Percentiles rank a stretch among this genome's conserved stretches.
phyloP scores from a whole-genome alignment of 1,140 invertebrate species.

The Heliconius melpomene region DNA sequence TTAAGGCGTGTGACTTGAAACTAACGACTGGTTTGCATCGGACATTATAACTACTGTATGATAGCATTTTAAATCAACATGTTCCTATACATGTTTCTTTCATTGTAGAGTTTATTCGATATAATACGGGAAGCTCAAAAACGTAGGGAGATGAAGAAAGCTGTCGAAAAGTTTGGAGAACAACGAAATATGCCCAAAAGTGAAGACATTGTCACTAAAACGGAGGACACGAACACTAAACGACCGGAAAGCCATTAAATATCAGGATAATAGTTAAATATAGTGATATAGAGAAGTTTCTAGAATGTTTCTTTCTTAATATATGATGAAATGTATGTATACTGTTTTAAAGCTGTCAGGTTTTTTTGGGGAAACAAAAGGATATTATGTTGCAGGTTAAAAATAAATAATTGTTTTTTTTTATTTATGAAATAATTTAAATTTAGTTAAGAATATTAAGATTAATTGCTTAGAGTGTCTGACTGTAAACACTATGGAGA shows the following conservation, averaged over 20 bases:
- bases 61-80: too few species aligned
- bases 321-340: constrained; percentile 1
- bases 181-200: constrained; percentile 57
- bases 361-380: too few species aligned
- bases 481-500: too few species aligned
- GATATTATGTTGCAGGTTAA: too few species aligned
- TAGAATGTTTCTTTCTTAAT: constrained; percentile 15
- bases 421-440: background rate
- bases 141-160: constrained; percentile 66
- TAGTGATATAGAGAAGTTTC: constrained; percentile 13
- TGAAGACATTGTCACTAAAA: constrained; percentile 60
- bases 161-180: constrained; percentile 58
- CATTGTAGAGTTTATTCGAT: constrained; percentile 69
- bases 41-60: too few species aligned
- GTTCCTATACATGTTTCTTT: constrained; percentile 6
- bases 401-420: background rate
- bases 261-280: background rate
- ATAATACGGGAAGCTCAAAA: constrained; percentile 72
- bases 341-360: background rate
- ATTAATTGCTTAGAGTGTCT: too few species aligned
- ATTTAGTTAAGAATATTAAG: too few species aligned
- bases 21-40: too few species aligned
- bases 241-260: constrained; percentile 67
- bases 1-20: too few species aligned
- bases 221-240: constrained; percentile 58